Conservation (phyloP, 1,140 invertebrate species). For the Solenopsis fugax region DNA sequence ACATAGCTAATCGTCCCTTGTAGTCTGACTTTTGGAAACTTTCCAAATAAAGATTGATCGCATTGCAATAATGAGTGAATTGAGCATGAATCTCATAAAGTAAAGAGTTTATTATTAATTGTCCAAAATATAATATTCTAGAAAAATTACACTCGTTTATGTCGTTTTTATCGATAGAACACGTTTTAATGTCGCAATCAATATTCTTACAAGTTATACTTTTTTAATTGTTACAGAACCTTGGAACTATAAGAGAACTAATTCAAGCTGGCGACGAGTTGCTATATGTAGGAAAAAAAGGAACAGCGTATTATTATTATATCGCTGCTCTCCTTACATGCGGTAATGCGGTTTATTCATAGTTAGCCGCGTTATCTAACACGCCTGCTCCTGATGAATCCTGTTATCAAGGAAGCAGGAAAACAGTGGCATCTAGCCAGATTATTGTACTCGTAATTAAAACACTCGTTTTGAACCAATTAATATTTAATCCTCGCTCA, state of each 20-base stretch:
- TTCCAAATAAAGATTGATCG: constrained; percentile 25
- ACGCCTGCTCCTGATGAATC: not conserved
- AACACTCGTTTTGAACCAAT: not conserved
- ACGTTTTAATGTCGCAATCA: not conserved
- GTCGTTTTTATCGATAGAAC: not conserved
- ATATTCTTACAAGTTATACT: not conserved
- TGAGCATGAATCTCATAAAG: not conserved
- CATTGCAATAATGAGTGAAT: not conserved
- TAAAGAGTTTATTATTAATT: not conserved
- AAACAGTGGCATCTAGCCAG: not conserved
- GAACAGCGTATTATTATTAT: constrained; percentile 27
- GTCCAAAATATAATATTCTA: not conserved
- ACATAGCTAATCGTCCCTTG: constrained; percentile 39
- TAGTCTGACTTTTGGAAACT: constrained; percentile 26
- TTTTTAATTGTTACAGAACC: constrained; percentile 19
- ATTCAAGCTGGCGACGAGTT: not conserved
- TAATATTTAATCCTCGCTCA: not conserved
- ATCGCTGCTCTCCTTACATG: constrained; percentile 27
- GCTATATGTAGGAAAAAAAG: constrained; percentile 30
- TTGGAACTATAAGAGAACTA: constrained; percentile 8
- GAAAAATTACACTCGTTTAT: not conserved
- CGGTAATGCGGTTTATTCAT: constrained; percentile 26
- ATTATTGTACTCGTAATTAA: not conserved
- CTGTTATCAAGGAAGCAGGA: constrained; percentile 39
- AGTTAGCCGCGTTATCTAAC: constrained; percentile 42